These are phyloP conservation scores for Champsocephalus gunnari DNA, from an alignment of 2,797 vertebrate species.

Conservation along the genomic window DNA sequence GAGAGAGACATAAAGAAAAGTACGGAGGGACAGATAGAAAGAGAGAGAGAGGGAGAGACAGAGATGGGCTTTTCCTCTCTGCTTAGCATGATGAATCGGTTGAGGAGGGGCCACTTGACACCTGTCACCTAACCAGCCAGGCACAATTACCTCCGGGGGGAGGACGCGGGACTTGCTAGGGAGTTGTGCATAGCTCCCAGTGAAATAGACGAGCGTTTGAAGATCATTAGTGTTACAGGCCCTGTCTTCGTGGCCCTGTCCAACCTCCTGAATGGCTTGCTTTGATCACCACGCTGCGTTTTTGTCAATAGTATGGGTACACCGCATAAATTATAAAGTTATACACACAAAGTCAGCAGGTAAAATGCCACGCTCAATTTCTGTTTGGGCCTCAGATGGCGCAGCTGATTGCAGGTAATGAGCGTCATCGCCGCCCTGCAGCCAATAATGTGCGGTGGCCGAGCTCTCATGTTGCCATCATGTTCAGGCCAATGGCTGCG, in stretches of 20 bases:
- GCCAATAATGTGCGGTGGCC: slow-evolving; percentile 52
- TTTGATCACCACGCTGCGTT: slow-evolving; percentile 84
- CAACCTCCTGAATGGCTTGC: slow-evolving; percentile 81
- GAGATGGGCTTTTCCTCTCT: slow-evolving; percentile 76
- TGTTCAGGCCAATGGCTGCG: slow-evolving; percentile 44
- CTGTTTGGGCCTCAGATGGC: slow-evolving; percentile 55
- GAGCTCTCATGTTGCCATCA: slow-evolving; percentile 52
- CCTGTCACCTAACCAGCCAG: slow-evolving; percentile 86
- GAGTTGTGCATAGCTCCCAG: slow-evolving; percentile 82
- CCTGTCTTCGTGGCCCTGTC: slow-evolving; percentile 86
- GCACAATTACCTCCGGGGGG: slow-evolving; percentile 84
- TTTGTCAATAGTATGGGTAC: slow-evolving; percentile 85
- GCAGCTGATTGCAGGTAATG: slow-evolving; percentile 76
- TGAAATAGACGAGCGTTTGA: slow-evolving; percentile 85
- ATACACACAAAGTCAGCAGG: slow-evolving; percentile 85
- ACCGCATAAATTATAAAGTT: slow-evolving; percentile 86
- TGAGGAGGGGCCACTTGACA: slow-evolving; percentile 84
- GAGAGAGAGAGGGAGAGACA: slow-evolving; percentile 44
- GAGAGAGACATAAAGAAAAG: slow-evolving; percentile 58
- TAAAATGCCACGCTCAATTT: slow-evolving; percentile 79
- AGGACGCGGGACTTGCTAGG: slow-evolving; percentile 80
- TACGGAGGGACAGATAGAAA: slow-evolving; percentile 33
- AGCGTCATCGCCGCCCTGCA: slow-evolving; percentile 62
- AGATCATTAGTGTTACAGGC: slow-evolving; percentile 88
- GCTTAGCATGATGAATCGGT: slow-evolving; percentile 80